These are phyloP conservation scores for Nothobranchius kuhntae DNA, from an alignment of 2,113 vertebrate genomes.

Conservation along the genomic window DNA sequence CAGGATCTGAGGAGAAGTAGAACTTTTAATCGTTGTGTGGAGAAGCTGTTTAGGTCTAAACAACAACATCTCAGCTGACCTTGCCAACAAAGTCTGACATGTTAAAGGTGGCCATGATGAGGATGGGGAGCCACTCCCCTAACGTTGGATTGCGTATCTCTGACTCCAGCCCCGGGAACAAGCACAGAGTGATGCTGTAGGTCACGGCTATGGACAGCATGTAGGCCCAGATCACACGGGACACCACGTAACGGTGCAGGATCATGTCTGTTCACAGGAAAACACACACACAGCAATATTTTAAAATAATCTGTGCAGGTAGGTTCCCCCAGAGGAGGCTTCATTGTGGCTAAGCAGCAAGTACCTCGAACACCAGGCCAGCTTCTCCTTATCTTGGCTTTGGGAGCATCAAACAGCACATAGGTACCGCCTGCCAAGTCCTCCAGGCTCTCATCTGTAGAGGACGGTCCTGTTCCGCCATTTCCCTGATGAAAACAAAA, in stretches of 20 bases:
- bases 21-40: no score
- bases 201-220: constrained; percentile 96
- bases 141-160: constrained; percentile 90
- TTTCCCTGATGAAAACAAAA: constrained; percentile 78
- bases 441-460: constrained; percentile 77
- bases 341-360: background rate
- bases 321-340: background rate
- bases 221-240: constrained; percentile 94
- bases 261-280: constrained; percentile 85
- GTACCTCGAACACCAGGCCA: constrained; percentile 92
- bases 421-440: constrained; percentile 81
- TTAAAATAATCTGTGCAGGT: constrained; percentile 1
- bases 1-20: constrained; percentile 82
- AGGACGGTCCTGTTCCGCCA: constrained; percentile 58
- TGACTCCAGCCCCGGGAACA: constrained; percentile 94
- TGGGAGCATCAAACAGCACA: constrained; percentile 88
- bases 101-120: constrained; percentile 99
- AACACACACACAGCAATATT: constrained; percentile 2
- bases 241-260: constrained; percentile 91
- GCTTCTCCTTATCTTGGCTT: constrained; percentile 81
- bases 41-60: no score
- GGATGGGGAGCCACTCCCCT: constrained; percentile 97
- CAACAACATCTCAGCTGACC: constrained; percentile 70
- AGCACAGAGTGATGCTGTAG: constrained; percentile 97
- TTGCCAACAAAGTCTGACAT: constrained; percentile 97